Base-by-base conservation (phyloP, 2,797 vertebrate species). In the Trachurus trachurus region DNA sequence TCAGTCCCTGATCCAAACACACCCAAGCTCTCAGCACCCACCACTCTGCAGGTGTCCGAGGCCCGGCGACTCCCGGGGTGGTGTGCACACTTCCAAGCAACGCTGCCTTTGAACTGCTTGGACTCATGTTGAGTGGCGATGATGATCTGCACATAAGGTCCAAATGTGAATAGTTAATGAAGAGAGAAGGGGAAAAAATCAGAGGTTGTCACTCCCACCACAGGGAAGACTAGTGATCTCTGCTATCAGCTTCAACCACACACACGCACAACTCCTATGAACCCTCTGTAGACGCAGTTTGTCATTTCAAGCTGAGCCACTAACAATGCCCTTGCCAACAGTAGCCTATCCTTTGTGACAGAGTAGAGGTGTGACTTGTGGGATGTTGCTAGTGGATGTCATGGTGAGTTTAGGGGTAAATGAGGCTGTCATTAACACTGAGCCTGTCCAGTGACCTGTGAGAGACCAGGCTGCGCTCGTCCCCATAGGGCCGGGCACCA, bases 1-100 rank as follows among this genome's bases (percentile, higher is more conserved):
- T 92, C 92, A 93, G 92, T 89, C 85, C 92, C 93, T 94, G 92
- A 95, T 95, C 93, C 92, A 90, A 93, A 94, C 89, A 93, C 87
- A 74, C 86, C 91, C 87, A 67, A 78, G 90, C 88, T 93, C 90
- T 88, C 92, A 92, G 91, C 92, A 93, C 90, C 92, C 79, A 86
- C 85, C 81, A 50, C 92, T 86, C 92, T 54, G 92, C 88, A 89
- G 87, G 90, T 86, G 85, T 85, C 85, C 72, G 53, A 78, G 81
- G 81, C 90, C 90, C 60, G 17, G 83, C 50, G 73, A 91, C 90
- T 91, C 92, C 92, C 67, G 87, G 91, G 89, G 91, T 89, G 90
- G 81, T 69, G 58, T 37, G 80, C 83, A 74, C 90, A 91, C 89
- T 93, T 94, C 90, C 90, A 92, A 93, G 93, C 81, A 88, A 78